A percentile compares a stretch with the other conserved stretches of the same genome.
Conservation (phyloP, 1,140 invertebrate genomes). For the Neodiprion virginianus region DNA sequence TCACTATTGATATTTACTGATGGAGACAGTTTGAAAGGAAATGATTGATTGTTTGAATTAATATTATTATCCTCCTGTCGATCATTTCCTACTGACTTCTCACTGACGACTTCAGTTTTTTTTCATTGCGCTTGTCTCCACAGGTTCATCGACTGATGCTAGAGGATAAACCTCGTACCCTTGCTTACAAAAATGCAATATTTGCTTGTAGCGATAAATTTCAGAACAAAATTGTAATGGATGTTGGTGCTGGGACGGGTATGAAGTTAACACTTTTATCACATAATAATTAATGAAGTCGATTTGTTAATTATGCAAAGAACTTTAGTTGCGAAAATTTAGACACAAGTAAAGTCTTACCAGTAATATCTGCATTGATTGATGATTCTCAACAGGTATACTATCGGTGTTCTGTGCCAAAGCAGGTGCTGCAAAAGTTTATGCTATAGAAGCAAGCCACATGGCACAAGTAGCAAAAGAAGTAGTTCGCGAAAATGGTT, state of each 20-base stretch:
- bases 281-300: background rate
- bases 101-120: too few relatives aligned
- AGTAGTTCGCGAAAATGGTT: constrained; percentile 77
- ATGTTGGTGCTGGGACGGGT: constrained; percentile 90
- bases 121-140: constrained; percentile 19
- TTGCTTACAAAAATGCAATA: constrained; percentile 91
- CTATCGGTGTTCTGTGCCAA: constrained; percentile 95
- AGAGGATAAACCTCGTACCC: constrained; percentile 86
- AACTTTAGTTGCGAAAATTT: background rate
- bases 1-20: constrained; percentile 21
- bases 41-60: too few relatives aligned
- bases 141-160: constrained; percentile 83
- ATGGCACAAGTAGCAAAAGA: constrained; percentile 83
- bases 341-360: constrained; percentile 13
- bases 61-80: too few relatives aligned
- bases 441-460: constrained; percentile 91
- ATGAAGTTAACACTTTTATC: constrained; percentile 20
- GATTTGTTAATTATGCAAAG: background rate
- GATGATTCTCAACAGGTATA: constrained; percentile 70
- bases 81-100: too few relatives aligned
- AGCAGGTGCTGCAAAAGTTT: constrained; percentile 89
- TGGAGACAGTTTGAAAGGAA: background rate
- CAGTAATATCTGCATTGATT: background rate
- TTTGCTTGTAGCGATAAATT: constrained; percentile 75
- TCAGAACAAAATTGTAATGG: constrained; percentile 83